Conservation (phyloP, 2,797 vertebrate species). For the Phalanger gymnotis region DNA sequence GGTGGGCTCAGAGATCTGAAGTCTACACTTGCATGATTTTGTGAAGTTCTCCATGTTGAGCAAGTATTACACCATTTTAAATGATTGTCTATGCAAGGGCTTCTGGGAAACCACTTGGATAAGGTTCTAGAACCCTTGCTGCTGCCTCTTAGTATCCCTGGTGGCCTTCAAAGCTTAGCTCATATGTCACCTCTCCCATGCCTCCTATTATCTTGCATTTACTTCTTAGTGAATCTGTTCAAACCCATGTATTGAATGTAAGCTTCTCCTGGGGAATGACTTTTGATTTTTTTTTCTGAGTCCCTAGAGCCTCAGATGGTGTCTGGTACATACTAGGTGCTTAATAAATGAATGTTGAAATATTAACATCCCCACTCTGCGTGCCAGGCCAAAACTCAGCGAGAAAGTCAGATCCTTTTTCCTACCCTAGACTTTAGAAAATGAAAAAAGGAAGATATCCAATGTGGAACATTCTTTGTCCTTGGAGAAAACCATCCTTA, state of each 20-base stretch:
- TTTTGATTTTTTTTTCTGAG: background rate
- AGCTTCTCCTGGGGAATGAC: background rate
- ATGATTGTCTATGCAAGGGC: background rate
- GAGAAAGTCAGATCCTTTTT: background rate
- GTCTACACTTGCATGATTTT: background rate
- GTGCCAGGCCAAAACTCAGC: background rate
- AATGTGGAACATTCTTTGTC: too few relatives aligned
- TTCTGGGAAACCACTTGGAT: background rate
- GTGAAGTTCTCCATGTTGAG: background rate
- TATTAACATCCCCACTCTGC: background rate
- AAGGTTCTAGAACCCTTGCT: background rate
- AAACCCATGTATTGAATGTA: background rate
- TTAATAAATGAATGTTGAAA: background rate
- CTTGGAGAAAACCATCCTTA: constrained; percentile 26
- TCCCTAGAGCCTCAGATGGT: background rate
- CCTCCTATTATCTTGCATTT: background rate
- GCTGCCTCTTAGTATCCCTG: background rate
- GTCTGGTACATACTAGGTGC: background rate
- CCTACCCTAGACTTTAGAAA: background rate
- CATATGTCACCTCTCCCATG: background rate
- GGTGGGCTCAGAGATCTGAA: background rate
- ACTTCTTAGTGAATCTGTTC: background rate
- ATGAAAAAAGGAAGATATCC: background rate
- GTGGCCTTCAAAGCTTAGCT: background rate
- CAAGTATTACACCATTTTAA: background rate